Conservation (phyloP, 2,797 vertebrate species). For the Coregonus ussuriensis region DNA sequence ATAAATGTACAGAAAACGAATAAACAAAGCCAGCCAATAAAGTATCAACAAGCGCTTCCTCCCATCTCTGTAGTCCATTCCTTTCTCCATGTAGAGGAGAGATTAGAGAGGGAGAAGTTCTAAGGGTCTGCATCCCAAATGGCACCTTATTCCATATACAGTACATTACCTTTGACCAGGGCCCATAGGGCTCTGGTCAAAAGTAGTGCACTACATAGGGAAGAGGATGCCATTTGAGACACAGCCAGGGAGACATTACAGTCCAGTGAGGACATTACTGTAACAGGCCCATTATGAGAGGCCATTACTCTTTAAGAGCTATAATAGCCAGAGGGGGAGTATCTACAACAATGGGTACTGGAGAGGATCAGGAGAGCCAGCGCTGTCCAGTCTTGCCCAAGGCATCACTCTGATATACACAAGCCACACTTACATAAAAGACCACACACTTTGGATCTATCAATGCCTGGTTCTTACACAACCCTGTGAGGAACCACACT, state of each 20-base stretch:
- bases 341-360: neutral
- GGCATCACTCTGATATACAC: slow-evolving; percentile 11
- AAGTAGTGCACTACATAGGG: neutral
- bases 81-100: neutral
- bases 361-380: neutral
- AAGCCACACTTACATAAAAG: slow-evolving; percentile 23
- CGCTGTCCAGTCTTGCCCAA: neutral
- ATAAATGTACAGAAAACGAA: neutral
- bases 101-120: neutral
- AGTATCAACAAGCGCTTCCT: neutral
- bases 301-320: slow-evolving; percentile 13
- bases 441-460: neutral
- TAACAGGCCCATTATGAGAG: neutral
- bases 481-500: neutral
- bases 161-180: neutral
- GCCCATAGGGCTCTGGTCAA: neutral
- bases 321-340: slow-evolving; percentile 10
- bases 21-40: neutral
- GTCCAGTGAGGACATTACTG: neutral
- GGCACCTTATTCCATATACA: neutral
- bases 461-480: neutral
- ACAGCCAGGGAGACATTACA: neutral
- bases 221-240: neutral
- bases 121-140: neutral
- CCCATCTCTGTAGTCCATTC: neutral